Evolutionary conservation across 37 sponge, comb jelly and placozoan species (phyloP).

Genomic region (Mnemiopsis leidyi): DNA sequence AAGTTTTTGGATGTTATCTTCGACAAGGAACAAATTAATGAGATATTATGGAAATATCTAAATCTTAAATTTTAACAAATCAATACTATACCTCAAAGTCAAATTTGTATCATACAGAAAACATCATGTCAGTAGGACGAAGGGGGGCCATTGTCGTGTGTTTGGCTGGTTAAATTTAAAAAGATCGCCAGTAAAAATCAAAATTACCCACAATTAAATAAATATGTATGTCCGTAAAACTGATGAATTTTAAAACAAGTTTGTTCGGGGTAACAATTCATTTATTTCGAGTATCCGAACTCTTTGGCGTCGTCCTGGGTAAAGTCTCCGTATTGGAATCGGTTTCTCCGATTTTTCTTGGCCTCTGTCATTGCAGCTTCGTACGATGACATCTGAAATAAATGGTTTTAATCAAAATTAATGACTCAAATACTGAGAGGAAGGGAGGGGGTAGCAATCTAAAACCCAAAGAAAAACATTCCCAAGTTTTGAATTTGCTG

Average conservation of each 20-base stretch:
- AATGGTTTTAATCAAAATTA: not conserved
- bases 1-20: no score
- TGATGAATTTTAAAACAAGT: not conserved
- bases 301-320: constrained; percentile 81
- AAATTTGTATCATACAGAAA: constrained; percentile 57
- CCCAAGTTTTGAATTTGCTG: no score
- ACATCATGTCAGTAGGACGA: constrained; percentile 18
- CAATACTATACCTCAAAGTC: not conserved
- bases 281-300: constrained; percentile 76
- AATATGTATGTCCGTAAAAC: constrained; percentile 14
- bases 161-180: constrained; percentile 50
- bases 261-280: not conserved
- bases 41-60: not conserved
- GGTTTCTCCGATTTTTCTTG: constrained; percentile 67
- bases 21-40: no score
- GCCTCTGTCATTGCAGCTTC: constrained; percentile 55
- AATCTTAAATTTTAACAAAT: not conserved
- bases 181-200: constrained; percentile 55
- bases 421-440: no score
- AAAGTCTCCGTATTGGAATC: constrained; percentile 91
- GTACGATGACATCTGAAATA: constrained; percentile 28
- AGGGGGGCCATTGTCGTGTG: not conserved
- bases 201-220: constrained; percentile 51
- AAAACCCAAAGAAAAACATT: no score
- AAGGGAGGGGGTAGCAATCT: no score